These are phyloP conservation scores for Drosophila ustulata DNA, from an alignment of 2,888 invertebrate species.

Conservation along the genomic window DNA sequence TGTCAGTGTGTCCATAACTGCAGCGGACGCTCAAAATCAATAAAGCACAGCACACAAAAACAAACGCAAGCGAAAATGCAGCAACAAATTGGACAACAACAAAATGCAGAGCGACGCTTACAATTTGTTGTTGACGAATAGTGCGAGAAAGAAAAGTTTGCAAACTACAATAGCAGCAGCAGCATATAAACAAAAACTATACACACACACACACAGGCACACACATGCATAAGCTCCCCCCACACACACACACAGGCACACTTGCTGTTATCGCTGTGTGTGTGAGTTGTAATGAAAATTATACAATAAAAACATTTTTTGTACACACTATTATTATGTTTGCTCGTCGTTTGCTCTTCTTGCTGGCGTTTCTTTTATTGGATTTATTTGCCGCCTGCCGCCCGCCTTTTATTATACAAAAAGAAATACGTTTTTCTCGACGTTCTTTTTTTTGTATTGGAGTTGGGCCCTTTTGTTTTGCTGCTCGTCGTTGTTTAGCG, in stretches of 20 bases:
- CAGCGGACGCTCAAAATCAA: slow-evolving; percentile 61
- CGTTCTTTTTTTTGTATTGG: slow-evolving; percentile 27
- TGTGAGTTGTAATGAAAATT: slow-evolving; percentile 61
- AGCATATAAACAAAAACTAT: slow-evolving; percentile 61
- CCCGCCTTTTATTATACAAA: slow-evolving; percentile 39
- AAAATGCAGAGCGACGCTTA: slow-evolving; percentile 13
- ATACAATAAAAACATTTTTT: slow-evolving; percentile 72
- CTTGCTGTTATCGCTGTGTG: neutral
- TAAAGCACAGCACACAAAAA: slow-evolving; percentile 47
- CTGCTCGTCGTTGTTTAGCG: slow-evolving; percentile 36
- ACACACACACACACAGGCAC: slow-evolving; percentile 32
- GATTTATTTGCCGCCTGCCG: slow-evolving; percentile 37
- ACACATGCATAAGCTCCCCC: slow-evolving; percentile 17
- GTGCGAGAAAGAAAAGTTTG: slow-evolving; percentile 44
- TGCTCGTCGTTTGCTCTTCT: slow-evolving; percentile 18
- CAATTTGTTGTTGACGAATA: slow-evolving; percentile 71
- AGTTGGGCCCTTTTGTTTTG: slow-evolving; percentile 58
- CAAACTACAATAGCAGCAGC: slow-evolving; percentile 17
- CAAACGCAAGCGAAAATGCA: slow-evolving; percentile 30
- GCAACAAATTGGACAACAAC: slow-evolving; percentile 25
- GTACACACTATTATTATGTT: slow-evolving; percentile 45
- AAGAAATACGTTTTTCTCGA: slow-evolving; percentile 16
- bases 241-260: slow-evolving; percentile 22
- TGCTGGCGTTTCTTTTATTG: slow-evolving; percentile 27
- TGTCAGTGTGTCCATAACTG: slow-evolving; percentile 61